phyloP scores from a whole-genome alignment of 2,797 vertebrate genomes.

The Ambastaia sidthimunki region DNA sequence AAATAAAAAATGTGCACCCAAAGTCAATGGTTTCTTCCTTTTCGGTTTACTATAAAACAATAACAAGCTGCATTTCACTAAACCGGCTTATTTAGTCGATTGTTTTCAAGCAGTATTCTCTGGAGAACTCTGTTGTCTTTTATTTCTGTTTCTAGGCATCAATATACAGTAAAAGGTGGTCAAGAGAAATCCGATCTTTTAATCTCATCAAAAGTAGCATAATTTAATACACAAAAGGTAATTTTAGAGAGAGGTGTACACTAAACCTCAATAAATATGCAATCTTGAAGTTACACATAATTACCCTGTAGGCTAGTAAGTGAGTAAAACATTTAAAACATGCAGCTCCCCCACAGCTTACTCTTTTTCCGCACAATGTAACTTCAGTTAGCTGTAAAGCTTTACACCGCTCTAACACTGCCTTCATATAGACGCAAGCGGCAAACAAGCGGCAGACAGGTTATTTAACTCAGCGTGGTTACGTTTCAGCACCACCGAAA shows the following conservation, averaged over 20 bases:
- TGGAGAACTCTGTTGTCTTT: slow-evolving; percentile 18
- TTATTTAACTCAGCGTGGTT: slow-evolving; percentile 39
- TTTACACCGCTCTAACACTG: not conserved
- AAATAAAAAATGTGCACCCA: not conserved
- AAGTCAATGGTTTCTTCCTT: not conserved
- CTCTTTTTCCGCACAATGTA: not conserved
- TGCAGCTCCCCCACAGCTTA: not conserved
- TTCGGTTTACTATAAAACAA: not conserved
- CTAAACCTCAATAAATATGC: not conserved
- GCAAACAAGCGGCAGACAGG: not conserved
- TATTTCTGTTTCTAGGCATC: slow-evolving; percentile 29
- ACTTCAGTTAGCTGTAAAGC: slow-evolving; percentile 20
- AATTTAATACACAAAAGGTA: not conserved
- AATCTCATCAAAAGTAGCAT: not conserved
- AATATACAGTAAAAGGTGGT: not conserved
- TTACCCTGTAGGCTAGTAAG: not conserved
- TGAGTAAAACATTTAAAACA: slow-evolving; percentile 1
- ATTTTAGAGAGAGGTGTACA: not conserved
- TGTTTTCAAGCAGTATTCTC: slow-evolving; percentile 10
- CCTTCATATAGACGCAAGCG: not conserved
- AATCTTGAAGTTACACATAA: not conserved
- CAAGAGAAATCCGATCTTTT: not conserved
- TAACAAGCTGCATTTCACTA: slow-evolving; percentile 35
- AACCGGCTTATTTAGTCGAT: slow-evolving; percentile 21
- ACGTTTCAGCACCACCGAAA: slow-evolving; percentile 72